A percentile compares a stretch with the other conserved stretches of the same genome.
phyloP scores from a whole-genome alignment of 23 tunicate genomes.

The Ciona savignyi region DNA sequence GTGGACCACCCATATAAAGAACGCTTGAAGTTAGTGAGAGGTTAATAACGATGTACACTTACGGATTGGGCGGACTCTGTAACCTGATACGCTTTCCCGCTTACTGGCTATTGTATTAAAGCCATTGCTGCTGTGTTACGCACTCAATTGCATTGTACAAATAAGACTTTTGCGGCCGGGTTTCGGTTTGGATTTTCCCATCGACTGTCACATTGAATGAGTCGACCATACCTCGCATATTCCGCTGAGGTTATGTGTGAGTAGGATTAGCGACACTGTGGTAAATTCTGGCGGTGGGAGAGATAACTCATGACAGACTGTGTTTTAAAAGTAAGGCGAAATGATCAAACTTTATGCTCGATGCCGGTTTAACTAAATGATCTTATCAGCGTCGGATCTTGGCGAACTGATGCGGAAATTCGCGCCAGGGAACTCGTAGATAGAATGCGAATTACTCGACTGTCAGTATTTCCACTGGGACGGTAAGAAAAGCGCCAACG shows the following conservation, averaged over 20 bases:
- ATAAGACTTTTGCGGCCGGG: not conserved
- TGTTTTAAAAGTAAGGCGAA: no score
- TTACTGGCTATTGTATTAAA: not conserved
- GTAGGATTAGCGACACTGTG: no score
- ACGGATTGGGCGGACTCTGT: not conserved
- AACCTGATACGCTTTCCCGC: not conserved
- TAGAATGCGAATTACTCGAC: not conserved
- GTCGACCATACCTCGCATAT: no score
- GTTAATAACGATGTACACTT: not conserved
- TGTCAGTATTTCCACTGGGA: not conserved
- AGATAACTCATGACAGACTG: no score
- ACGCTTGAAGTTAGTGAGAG: not conserved
- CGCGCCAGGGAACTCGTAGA: not conserved
- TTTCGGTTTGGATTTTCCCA: not conserved
- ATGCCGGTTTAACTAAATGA: not conserved
- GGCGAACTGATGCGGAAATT: not conserved
- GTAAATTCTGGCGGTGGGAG: no score
- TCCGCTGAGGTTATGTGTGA: no score
- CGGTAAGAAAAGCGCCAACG: no score
- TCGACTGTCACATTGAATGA: not conserved
- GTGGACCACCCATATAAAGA: not conserved
- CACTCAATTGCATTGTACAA: not conserved
- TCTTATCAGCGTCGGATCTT: not conserved
- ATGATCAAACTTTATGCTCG: not conserved
- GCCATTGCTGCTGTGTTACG: not conserved